phyloP scores from a whole-genome alignment of 2,113 vertebrate genomes.

The Aspidoscelis tigris region DNA sequence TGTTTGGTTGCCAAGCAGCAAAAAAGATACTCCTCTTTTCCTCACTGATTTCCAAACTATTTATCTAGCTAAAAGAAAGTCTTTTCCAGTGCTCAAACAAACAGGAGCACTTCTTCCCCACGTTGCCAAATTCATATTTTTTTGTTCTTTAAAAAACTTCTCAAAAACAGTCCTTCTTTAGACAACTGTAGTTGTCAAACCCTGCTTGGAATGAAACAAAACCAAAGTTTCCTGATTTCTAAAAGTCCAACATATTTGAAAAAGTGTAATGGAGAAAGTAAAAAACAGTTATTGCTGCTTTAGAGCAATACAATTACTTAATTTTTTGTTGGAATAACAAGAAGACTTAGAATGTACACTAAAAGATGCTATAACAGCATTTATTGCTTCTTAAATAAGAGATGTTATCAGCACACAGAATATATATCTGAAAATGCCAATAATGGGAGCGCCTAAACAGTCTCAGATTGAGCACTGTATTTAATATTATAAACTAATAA shows the following conservation, averaged over 20 bases:
- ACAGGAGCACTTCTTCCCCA: too few relatives aligned
- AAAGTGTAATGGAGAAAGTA: neutral
- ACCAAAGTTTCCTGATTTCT: neutral
- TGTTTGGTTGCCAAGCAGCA: too few relatives aligned
- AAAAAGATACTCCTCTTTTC: too few relatives aligned
- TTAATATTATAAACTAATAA: neutral
- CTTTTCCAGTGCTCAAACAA: too few relatives aligned
- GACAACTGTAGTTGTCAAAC: too few relatives aligned
- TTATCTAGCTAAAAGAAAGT: too few relatives aligned
- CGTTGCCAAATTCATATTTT: too few relatives aligned
- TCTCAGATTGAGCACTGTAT: neutral
- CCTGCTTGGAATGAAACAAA: neutral
- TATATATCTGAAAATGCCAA: neutral
- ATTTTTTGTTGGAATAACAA: neutral
- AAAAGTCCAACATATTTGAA: neutral
- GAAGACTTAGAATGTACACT: neutral
- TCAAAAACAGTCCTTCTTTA: too few relatives aligned
- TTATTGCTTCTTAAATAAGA: neutral
- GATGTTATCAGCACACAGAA: conserved; percentile 3
- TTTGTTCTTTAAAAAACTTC: too few relatives aligned
- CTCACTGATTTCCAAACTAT: too few relatives aligned
- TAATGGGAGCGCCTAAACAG: neutral
- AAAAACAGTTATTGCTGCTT: neutral
- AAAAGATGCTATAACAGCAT: neutral
- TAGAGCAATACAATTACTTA: neutral